Percentiles rank a stretch among this genome's conserved stretches.
Evolutionary conservation across 2,888 invertebrate species (phyloP).

Genomic region (Oxystoma pomonae): DNA sequence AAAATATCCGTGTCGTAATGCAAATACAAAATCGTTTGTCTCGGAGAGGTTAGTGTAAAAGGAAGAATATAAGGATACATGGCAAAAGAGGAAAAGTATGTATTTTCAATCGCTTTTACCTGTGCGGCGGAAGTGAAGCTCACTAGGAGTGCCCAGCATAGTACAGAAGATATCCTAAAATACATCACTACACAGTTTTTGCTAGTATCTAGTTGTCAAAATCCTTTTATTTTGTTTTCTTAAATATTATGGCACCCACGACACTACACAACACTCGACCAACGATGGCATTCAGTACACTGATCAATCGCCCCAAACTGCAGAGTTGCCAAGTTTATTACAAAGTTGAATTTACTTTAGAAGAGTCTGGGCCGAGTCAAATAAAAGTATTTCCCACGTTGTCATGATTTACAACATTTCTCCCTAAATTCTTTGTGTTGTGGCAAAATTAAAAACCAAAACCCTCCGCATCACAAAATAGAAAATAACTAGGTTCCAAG

Average conservation of each 20-base stretch:
- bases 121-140: conserved; percentile 72
- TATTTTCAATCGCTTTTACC: conserved; percentile 58
- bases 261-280: conserved; percentile 42
- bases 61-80: conserved; percentile 24
- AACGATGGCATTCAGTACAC: conserved; percentile 44
- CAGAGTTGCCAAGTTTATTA: conserved; percentile 18
- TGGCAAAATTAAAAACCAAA: too few relatives aligned
- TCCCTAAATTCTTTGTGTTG: too few relatives aligned
- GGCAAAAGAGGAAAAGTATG: conserved; percentile 13
- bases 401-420: background rate
- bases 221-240: conserved; percentile 39
- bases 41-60: conserved; percentile 25
- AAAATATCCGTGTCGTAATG: background rate
- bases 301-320: conserved; percentile 39
- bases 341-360: conserved; percentile 1
- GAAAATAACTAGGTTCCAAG: too few relatives aligned
- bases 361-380: background rate
- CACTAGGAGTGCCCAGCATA: conserved; percentile 68
- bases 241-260: conserved; percentile 39
- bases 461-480: too few relatives aligned
- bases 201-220: conserved; percentile 36
- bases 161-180: conserved; percentile 71
- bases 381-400: background rate
- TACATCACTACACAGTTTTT: conserved; percentile 56
- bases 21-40: conserved; percentile 13